Conservation (phyloP, 2,888 invertebrate genomes). For the Drosophila ochracea region DNA sequence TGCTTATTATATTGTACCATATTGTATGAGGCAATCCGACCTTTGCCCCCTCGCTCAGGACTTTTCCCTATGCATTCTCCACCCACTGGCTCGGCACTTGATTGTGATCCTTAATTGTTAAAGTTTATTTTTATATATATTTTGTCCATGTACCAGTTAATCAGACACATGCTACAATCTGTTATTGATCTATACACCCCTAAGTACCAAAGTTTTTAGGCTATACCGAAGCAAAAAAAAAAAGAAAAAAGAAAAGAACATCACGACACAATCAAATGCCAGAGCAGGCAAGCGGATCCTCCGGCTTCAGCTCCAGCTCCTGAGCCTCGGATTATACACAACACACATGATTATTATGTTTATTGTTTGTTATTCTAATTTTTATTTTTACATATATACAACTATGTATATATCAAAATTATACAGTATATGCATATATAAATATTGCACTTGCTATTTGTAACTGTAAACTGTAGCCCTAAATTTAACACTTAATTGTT, state of each 20-base stretch:
- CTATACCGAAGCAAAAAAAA: slow-evolving; percentile 14
- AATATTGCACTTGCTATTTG: slow-evolving; percentile 56
- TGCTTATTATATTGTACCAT: slow-evolving; percentile 36
- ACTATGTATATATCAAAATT: slow-evolving; percentile 48
- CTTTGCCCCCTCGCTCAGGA: slow-evolving; percentile 2
- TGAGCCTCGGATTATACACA: slow-evolving; percentile 5
- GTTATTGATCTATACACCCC: slow-evolving; percentile 27
- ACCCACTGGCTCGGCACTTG: slow-evolving; percentile 20
- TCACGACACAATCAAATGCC: slow-evolving; percentile 19
- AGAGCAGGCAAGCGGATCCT: slow-evolving; percentile 4
- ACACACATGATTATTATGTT: slow-evolving; percentile 57
- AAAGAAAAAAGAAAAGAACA: slow-evolving; percentile 17
- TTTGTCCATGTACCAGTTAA: slow-evolving; percentile 19
- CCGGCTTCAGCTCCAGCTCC: neutral
- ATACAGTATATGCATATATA: slow-evolving; percentile 52
- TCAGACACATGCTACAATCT: slow-evolving; percentile 18
- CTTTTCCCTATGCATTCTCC: slow-evolving; percentile 3
- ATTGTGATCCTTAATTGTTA: slow-evolving; percentile 47
- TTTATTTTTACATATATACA: slow-evolving; percentile 51
- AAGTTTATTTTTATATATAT: slow-evolving; percentile 22
- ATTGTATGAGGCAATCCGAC: slow-evolving; percentile 8
- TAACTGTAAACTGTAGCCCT: slow-evolving; percentile 61
- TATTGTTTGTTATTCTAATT: slow-evolving; percentile 73
- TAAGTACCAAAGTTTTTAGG: slow-evolving; percentile 52
- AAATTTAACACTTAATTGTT: slow-evolving; percentile 69